A percentile compares a stretch with the other conserved stretches of the same genome.
phyloP scores from a whole-genome alignment of 2,113 vertebrate genomes.

The Enhydra lutris region DNA sequence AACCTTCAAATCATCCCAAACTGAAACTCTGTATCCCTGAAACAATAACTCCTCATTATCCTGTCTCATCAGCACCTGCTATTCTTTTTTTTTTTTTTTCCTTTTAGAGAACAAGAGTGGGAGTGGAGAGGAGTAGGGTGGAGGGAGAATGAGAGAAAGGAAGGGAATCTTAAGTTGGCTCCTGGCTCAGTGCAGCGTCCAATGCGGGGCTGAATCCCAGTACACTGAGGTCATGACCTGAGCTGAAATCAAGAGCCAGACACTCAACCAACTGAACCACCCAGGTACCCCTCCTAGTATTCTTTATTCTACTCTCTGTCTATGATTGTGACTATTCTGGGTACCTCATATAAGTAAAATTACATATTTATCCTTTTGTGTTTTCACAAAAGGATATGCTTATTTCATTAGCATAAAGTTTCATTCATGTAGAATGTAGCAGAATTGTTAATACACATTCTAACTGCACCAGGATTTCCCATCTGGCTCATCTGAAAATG shows the following conservation, averaged over 20 bases:
- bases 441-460: neutral
- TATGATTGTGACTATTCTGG: neutral
- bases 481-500: neutral
- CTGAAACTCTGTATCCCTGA: neutral
- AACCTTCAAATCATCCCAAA: neutral
- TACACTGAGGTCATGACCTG: neutral
- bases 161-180: neutral
- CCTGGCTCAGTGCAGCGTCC: neutral
- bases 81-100: neutral
- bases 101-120: neutral
- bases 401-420: neutral
- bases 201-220: neutral
- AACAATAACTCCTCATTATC: neutral
- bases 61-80: neutral
- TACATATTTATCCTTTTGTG: neutral
- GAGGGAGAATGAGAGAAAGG: neutral
- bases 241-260: neutral
- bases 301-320: neutral
- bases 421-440: neutral
- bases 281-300: neutral
- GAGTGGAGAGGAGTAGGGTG: neutral
- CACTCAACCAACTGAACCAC: neutral
- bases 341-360: neutral
- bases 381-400: neutral
- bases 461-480: neutral